Base-by-base conservation (phyloP, 1,140 invertebrate genomes). In the Nomia melanderi region DNA sequence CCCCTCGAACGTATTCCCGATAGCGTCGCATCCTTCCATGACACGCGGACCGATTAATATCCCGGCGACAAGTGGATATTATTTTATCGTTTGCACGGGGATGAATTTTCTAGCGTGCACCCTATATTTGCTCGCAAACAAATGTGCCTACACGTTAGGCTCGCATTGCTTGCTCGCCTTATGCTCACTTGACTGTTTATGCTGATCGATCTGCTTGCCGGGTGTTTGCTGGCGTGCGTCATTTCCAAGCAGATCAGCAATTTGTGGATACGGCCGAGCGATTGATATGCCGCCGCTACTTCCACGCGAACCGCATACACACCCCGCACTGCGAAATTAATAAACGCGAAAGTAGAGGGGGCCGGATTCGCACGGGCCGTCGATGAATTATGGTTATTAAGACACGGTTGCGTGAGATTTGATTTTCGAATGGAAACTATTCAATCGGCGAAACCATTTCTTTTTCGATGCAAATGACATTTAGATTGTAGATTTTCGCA, bases 231-330 rank as follows among this genome's bases (percentile, higher is more conserved):
- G 62, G 25, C 17, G 44, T 33, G 50, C 62, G 60, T 65, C 72
- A 65, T 75, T 65, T 75, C 72, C 33, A 44, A 41, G 47, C 50
- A 57, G 72, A 75, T 65, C 53, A 66, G 72, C 23, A 75, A 62
- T 41, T 73, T 64, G 62, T 25, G 60, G 62, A 63, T 62, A n/a
- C 23, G 54, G 39, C 17, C 63, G 41, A 31, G 23, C 39, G 36
- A 70, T 67, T 33, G 65, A 33, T 54, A 39, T 47, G 59, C 59
- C 54, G 44, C 12, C 31, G 29, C 53, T 29, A 17, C 17, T 27
- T 54, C 59, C 29, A 9, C 36, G 31, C 27, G 27, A 27, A 31
- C 12, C 14, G 27, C 5, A 14, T 12, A 29, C 25, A 14, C 7
- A 1, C 12, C 1, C 27, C 25, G 25, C 2, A 31, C 54, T 57